Base-by-base conservation (phyloP, 2,113 vertebrate genomes). In the Lichenostomus cassidix region DNA sequence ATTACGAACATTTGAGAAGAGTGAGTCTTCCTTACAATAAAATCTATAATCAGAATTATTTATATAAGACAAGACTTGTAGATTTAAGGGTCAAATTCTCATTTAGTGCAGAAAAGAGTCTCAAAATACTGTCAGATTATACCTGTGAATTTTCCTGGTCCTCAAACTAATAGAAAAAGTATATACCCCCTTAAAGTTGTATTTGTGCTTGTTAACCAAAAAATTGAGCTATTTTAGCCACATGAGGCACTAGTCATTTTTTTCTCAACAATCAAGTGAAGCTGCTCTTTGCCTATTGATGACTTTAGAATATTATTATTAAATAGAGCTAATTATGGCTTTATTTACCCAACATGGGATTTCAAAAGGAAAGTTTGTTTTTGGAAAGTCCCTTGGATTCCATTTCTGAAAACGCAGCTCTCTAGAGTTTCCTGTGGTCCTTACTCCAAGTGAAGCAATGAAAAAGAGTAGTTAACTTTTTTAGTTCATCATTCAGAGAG, bases 361-460 rank as follows among this genome's bases (percentile, higher is more conserved):
- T 86, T 90, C 49, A 10, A 2, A 37, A 4, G 3, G 28, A 47
- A 64, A 9, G 6, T 42, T 56, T 64, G 25, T 28, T 46, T 86
- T 53, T 55, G 75, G 37, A 39, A 83, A 74, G 11, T 27, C 4
- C 8, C 31, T 35, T 5, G 15, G 16, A 49, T 21, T 55, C 17
- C 8, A 27, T 47, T 80, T 68, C 52, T 68, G 13, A 71, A 73
- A 87, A 20, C 1, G 2, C 15, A 80, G 20, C 7, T 19, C n/a
- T 56, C 42, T 8, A 4, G 6, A 50, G 9, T 18, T 73, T 47
- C 56, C 37, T 1, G 0, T 9, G n/a, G 52, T 70, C 17, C n/a
- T 23, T 35, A 15, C 31, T 35, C 44, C 0, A 0, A 63, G 15
- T 1, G 6, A 77, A 79, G 19, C 46, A 52, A 47, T 31, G 31